Evolutionary conservation across 1,140 invertebrate genomes (phyloP).

Genomic region (Epicauta chinensis): DNA sequence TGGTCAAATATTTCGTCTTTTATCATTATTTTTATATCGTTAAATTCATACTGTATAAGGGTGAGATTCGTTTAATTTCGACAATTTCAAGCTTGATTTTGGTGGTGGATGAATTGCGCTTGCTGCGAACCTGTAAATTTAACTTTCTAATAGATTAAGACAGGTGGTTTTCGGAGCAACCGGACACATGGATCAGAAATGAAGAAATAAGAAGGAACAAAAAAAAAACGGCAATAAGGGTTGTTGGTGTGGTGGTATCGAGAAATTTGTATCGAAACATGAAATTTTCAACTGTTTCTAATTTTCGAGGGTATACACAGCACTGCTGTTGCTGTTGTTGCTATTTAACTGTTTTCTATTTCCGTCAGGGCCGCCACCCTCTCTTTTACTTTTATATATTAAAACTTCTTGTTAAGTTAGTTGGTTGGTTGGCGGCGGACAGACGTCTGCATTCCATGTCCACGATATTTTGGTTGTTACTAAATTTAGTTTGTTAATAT

Average conservation of each 20-base stretch:
- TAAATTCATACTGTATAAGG: not conserved
- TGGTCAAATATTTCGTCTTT: constrained; percentile 21
- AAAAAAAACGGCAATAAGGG: constrained; percentile 8
- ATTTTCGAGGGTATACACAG: no score
- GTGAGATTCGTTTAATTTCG: constrained; percentile 5
- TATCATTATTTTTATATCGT: not conserved
- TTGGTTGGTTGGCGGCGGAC: no score
- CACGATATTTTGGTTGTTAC: no score
- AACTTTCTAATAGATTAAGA: constrained; percentile 25
- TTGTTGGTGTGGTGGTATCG: not conserved
- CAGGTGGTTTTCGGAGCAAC: constrained; percentile 30
- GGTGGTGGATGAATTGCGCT: not conserved
- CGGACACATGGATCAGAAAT: constrained; percentile 9
- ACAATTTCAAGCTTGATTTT: constrained; percentile 28
- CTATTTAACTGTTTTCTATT: no score
- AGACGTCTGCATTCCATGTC: no score
- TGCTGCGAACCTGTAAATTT: constrained; percentile 28
- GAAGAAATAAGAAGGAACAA: no score
- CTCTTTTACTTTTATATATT: no score
- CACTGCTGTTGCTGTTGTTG: no score
- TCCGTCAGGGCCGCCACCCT: no score
- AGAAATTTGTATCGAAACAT: not conserved
- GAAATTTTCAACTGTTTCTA: no score
- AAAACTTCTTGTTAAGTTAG: no score
- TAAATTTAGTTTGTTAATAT: no score